Percentiles rank a stretch among this genome's conserved stretches.
Conservation (phyloP, 2,797 vertebrate species). For the Gallinago solitaria region DNA sequence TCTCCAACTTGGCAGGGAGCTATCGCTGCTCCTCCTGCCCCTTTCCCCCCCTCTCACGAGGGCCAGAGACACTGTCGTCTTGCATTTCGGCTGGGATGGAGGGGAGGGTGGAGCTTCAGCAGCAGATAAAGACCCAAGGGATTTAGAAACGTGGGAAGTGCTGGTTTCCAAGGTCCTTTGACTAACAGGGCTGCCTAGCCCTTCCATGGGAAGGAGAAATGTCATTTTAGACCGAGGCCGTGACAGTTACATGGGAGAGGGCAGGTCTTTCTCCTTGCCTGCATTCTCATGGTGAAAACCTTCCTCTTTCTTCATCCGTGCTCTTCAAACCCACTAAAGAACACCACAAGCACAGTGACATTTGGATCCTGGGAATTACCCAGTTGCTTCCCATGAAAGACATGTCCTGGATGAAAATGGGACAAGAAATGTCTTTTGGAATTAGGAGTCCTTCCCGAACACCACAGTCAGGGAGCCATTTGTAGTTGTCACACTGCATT, state of each 20-base stretch:
- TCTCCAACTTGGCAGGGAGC: background rate
- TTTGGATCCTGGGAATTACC: background rate
- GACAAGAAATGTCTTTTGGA: background rate
- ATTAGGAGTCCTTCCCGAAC: background rate
- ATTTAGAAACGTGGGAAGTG: background rate
- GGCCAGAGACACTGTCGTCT: background rate
- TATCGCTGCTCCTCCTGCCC: background rate
- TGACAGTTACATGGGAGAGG: rapidly evolving
- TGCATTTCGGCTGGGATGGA: background rate
- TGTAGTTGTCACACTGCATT: background rate
- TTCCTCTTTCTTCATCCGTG: background rate
- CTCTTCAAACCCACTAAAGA: rapidly evolving
- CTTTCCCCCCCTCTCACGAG: background rate
- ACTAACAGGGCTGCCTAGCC: background rate
- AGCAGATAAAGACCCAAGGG: background rate
- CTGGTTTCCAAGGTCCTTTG: background rate
- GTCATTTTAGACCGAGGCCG: background rate
- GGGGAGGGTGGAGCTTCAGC: background rate
- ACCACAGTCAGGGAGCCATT: background rate
- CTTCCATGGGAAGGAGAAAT: background rate
- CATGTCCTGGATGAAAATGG: background rate
- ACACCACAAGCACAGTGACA: background rate
- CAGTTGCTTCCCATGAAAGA: background rate
- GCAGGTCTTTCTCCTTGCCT: background rate
- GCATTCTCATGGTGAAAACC: background rate